A percentile compares a stretch with the other conserved stretches of the same genome.
These are phyloP conservation scores for Solenopsis fugax DNA, from an alignment of 1,140 invertebrate species.

Conservation along the genomic window DNA sequence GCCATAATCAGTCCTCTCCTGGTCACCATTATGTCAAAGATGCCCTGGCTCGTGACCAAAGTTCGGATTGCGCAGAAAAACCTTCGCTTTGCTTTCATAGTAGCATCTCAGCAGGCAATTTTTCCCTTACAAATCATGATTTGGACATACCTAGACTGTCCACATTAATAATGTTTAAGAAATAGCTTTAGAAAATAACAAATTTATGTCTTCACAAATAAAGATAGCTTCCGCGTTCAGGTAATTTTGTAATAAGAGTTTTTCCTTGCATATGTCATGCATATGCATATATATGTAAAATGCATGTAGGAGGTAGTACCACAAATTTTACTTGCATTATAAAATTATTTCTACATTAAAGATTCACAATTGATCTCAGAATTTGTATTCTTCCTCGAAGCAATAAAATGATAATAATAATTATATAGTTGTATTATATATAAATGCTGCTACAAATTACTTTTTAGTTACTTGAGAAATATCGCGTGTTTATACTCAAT, in stretches of 20 bases:
- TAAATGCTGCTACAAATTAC: not conserved
- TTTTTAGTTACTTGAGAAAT: not conserved
- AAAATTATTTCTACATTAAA: constrained; percentile 15
- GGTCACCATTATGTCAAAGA: constrained; percentile 7
- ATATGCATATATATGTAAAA: not conserved
- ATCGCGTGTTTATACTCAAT: not conserved
- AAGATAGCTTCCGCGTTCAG: not conserved
- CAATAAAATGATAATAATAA: not conserved
- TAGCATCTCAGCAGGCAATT: not conserved
- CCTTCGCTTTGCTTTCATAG: not conserved
- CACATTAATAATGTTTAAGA: not conserved
- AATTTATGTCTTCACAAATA: not conserved
- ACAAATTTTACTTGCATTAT: not conserved
- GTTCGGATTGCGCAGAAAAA: not conserved
- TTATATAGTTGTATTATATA: not conserved
- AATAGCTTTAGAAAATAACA: constrained; percentile 1
- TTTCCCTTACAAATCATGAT: not conserved
- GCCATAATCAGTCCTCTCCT: constrained; percentile 59
- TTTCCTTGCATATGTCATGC: not conserved
- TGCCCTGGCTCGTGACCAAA: not conserved
- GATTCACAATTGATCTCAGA: not conserved
- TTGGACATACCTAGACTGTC: not conserved
- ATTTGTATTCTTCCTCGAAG: not conserved
- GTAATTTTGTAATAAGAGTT: not conserved
- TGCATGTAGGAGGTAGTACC: not conserved